Evolutionary conservation across 1,140 invertebrate species (phyloP), one percentile per base, ranked within the genome.

Genomic region (Macrosteles quadrilineatus): DNA sequence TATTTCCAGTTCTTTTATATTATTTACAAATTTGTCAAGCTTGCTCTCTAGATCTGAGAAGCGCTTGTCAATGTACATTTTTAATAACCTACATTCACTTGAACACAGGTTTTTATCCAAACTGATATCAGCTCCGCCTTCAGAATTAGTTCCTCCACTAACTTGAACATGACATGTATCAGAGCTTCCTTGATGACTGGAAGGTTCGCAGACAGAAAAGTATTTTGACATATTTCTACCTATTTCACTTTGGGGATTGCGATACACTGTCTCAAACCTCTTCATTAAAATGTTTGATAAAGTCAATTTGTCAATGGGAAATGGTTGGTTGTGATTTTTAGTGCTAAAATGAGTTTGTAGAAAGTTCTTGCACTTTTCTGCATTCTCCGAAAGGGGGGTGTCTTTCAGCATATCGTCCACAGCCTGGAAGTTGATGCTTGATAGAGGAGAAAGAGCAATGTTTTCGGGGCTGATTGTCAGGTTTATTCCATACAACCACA

Each of bases 401-500:
- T 70, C 62, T 64, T 70, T 65, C 1, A 70, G 27, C 19, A 63
- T 47, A 11, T 64, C 32, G 25, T 70, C 64, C 12, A 70, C 68
- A 55, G 45, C 59, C 45, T 47, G 23, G 1, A 70, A 62, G 43
- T 70, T 70, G 21, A 70, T 64, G 17, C 32, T 36, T 29, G 67
- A 69, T 19, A 14, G 25, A 36, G 14, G 50, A 14, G n/a, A 23
- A 19, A 14, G 65, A 45, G n/a, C 32, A n/a, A 29, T 45, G 29
- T 45, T 45, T n/a, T n/a, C n/a, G n/a, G n/a, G 4, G 31, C 21
- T 63, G 23, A 40, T 25, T 17, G 19, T 11, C 0, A 70, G 25
- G 27, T 43, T 63, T 43, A 70, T 45, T 25, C 68, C 68, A 17
- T 70, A 70, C 1, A 70, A 32, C 68, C 68, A 70, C 57, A 63